These are phyloP conservation scores for Acrocyrtus sp. DNA, from an alignment of 2,888 invertebrate species.

Conservation along the genomic window DNA sequence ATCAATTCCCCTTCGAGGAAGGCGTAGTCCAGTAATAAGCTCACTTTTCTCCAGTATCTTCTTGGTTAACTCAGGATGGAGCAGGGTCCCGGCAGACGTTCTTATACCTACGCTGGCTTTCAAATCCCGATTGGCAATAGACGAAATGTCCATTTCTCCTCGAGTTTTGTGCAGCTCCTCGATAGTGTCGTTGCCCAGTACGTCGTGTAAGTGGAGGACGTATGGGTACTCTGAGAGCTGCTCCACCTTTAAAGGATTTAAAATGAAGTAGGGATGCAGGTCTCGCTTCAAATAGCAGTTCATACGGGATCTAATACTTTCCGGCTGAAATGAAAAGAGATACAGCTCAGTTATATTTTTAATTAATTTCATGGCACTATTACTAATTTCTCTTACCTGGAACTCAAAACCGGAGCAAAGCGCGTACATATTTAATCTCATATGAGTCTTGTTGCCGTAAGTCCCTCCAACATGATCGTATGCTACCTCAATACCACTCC, in stretches of 20 bases:
- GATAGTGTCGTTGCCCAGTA: conserved; percentile 9
- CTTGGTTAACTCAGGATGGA: neutral
- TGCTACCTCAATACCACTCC: neutral
- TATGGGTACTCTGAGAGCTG: conserved; percentile 18
- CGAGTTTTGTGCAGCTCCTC: neutral
- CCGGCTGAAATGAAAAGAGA: neutral
- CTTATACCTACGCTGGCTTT: neutral
- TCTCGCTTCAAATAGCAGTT: conserved; percentile 12
- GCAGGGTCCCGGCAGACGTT: neutral
- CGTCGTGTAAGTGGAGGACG: conserved; percentile 8
- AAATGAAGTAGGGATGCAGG: conserved; percentile 17
- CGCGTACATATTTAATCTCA: neutral
- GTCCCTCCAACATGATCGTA: neutral
- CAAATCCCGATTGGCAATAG: neutral
- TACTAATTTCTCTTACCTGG: neutral
- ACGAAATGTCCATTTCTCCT: neutral
- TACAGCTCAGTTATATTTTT: neutral
- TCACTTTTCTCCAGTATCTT: neutral
- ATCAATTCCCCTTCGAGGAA: neutral
- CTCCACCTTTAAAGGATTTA: conserved; percentile 22
- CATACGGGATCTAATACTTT: neutral
- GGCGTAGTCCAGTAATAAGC: neutral
- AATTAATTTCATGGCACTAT: neutral
- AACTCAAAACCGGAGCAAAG: neutral
- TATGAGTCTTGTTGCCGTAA: neutral